Evolutionary conservation across 2,113 vertebrate species (phyloP), one percentile per base, ranked within the genome.

Genomic region (Gavia stellata): DNA sequence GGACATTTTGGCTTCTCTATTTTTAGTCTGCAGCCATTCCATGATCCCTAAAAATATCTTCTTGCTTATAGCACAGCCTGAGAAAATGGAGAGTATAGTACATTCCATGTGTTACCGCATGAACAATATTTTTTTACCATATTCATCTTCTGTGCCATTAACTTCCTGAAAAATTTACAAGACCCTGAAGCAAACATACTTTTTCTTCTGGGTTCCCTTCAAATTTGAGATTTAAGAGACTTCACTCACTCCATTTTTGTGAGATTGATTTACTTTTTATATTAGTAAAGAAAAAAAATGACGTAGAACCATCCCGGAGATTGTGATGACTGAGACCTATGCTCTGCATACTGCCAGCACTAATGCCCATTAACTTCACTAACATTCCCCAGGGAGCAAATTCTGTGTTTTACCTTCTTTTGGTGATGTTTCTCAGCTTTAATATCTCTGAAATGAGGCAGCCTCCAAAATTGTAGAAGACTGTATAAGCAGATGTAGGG

Each of bases 11-110:
- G 18, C 29, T 86, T 85, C 34, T 88, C 40, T 95, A 9, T 62
- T 75, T 95, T 90, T 26, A 65, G 24, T 85, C 25, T 82, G n/a
- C 44, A 94, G 18, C 56, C 33, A 49, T 55, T 93, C 44, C 20
- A 33, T 16, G 25, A 34, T 63, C 79, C 58, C 74, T 87, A 88
- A 85, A 94, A 88, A 82, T 52, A 70, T 36, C 61, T 87, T 86
- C 87, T 90, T 85, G 74, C 95, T 93, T 61, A 23, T 44, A 88
- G 95, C 88, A 52, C 31, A 85, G 92, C 81, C 96, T 88, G 74
- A 86, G 56, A 72, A 82, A 80, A 72, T 52, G 53, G 50, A 80
- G 58, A 82, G 16, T 40, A 33, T 19, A 44, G 66, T 38, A 17
- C 59, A 31, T 45, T 91, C 36, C 24, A 42, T 5, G 1, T 50